Evolutionary conservation across 23 tunicate species (phyloP), one percentile per base, ranked within the genome.

Genomic region (Corella eumyota): DNA sequence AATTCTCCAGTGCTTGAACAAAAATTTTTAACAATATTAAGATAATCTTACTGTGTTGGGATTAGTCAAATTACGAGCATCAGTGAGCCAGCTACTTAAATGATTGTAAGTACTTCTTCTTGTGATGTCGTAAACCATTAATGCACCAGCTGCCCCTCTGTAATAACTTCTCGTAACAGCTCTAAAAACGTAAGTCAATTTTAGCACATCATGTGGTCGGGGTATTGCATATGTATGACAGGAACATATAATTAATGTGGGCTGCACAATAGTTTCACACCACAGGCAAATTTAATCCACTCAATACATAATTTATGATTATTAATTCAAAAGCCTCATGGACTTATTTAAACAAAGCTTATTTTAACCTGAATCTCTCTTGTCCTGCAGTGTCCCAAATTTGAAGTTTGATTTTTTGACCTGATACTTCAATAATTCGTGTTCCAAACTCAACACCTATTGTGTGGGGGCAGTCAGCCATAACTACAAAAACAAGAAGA

Each of bases 371-470:
- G 59, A 81, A 92, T 67, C 98, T 50, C 46, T 92, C 98, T 40
- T 92, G 98, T 0, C 98, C 98, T 36, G 98, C 98, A 13, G 98
- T 92, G 57, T 92, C 98, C 98, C 98, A 92, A 25, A 92, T 92
- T 46, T 92, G 98, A 37, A 92, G 66, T 67, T 92, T 92, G 7
- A 92, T 92, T 62, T 83, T 92, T 30, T 92, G 98, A 3, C 98
- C 98, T 1, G 98, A 83, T 13, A 92, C 98, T 61, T 92, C 98
- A 65, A 92, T 92, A 34, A 92, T 92, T 52, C 98, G 44, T 23
- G 98, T 92, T 66, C 98, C 98, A 61, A 81, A 92, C 49, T 92
- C 98, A 17, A 92, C 98, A 38, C 98, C 98, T 50, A 92, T 92
- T 2, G 98, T 92, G 80, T 92, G 98, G 11, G 98, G 98, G 31